A percentile compares a stretch with the other conserved stretches of the same genome.
Conservation (phyloP, 2,888 invertebrate species). For the Mesorhabditis sp. region DNA sequence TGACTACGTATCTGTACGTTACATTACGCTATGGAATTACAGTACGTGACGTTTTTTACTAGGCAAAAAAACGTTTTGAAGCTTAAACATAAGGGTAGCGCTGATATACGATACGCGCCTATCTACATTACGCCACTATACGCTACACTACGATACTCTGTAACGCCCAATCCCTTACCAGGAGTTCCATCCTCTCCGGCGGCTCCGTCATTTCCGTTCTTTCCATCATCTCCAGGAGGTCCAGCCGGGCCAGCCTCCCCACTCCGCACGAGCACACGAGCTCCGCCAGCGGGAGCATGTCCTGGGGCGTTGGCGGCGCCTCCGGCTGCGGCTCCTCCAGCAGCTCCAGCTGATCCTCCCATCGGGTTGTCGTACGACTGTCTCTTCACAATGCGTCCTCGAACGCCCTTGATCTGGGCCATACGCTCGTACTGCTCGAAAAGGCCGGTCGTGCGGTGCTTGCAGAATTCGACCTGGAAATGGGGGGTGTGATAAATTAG, state of each 20-base stretch:
- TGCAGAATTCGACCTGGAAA: conserved; percentile 46
- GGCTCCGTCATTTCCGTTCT: conserved; percentile 31
- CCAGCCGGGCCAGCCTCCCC: conserved; percentile 43
- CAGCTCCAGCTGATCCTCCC: conserved; percentile 13
- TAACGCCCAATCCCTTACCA: conserved; percentile 23
- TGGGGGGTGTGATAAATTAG: neutral
- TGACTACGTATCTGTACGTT: too few species aligned
- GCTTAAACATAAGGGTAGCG: too few species aligned
- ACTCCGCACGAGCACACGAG: conserved; percentile 41
- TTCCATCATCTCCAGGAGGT: conserved; percentile 43
- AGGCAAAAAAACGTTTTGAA: too few species aligned
- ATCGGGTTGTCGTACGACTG: conserved; percentile 35
- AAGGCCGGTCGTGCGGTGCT: conserved; percentile 45
- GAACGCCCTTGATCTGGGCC: conserved; percentile 42
- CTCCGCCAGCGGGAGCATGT: neutral
- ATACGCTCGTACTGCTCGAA: conserved; percentile 45
- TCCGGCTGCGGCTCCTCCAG: conserved; percentile 26
- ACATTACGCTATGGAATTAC: too few species aligned
- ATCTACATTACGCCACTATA: too few species aligned
- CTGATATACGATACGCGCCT: too few species aligned
- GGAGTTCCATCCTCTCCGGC: conserved; percentile 31
- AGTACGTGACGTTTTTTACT: too few species aligned
- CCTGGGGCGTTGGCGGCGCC: conserved; percentile 21
- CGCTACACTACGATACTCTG: too few species aligned
- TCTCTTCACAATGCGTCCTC: conserved; percentile 41